Evolutionary conservation across 2,113 vertebrate genomes (phyloP).

Genomic region (Rhinoderma darwinii): DNA sequence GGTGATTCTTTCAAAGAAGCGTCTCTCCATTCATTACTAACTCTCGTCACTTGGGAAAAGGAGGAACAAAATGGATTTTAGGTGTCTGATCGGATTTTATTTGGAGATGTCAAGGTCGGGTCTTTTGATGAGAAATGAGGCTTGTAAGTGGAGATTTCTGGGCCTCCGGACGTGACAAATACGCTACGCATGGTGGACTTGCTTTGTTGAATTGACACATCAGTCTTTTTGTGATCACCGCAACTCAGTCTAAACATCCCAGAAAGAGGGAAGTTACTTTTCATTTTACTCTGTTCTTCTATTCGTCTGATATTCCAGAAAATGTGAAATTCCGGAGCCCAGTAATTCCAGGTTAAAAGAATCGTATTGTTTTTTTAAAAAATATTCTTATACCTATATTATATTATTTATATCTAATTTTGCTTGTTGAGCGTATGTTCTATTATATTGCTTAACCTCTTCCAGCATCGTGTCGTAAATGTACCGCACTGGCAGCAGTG

Average conservation of each 20-base stretch:
- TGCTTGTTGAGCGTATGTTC: too few species aligned
- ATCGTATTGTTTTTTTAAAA: too few species aligned
- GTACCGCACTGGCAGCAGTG: too few species aligned
- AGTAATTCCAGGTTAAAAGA: too few species aligned
- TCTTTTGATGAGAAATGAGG: conserved; percentile 34
- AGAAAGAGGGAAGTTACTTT: too few species aligned
- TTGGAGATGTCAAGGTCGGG: not conserved
- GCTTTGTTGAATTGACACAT: conserved; percentile 16
- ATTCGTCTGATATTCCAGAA: not conserved
- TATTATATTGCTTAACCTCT: too few species aligned
- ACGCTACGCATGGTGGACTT: conserved; percentile 1
- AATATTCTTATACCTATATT: too few species aligned
- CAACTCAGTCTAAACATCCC: not conserved
- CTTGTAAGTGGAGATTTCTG: conserved; percentile 20
- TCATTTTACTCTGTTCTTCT: not conserved
- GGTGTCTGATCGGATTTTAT: conserved; percentile 1
- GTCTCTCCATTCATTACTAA: not conserved
- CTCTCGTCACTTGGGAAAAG: not conserved
- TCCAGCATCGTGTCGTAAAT: too few species aligned
- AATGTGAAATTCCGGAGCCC: not conserved
- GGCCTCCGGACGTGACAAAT: not conserved
- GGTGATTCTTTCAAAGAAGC: not conserved
- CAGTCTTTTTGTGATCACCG: not conserved
- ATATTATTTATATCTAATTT: too few species aligned
- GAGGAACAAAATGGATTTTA: not conserved